Conservation (phyloP, 2,888 invertebrate species). For the Eurytoma californica region DNA sequence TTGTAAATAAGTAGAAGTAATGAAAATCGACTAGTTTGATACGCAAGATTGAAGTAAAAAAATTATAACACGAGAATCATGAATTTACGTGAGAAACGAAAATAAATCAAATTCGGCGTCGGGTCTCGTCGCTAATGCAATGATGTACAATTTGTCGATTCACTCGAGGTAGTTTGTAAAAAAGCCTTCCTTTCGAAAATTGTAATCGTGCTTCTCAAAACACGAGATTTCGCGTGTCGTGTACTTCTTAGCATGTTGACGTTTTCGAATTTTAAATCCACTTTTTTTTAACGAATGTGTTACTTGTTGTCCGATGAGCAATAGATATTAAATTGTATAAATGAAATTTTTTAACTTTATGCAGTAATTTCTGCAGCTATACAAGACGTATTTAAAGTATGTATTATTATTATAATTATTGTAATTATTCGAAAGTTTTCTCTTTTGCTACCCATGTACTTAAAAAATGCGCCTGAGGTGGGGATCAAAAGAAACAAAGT, state of each 20-base stretch:
- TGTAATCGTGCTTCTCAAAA: slow-evolving; percentile 56
- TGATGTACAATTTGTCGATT: slow-evolving; percentile 46
- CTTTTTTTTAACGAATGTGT: slow-evolving; percentile 65
- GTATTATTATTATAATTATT: slow-evolving; percentile 43
- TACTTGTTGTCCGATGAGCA: slow-evolving; percentile 68
- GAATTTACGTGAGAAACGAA: slow-evolving; percentile 38
- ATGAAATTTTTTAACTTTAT: slow-evolving; percentile 44
- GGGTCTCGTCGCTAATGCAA: slow-evolving; percentile 36
- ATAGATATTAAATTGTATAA: slow-evolving; percentile 62
- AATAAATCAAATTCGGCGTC: slow-evolving; percentile 39
- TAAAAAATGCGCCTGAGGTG: slow-evolving; percentile 24
- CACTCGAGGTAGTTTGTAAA: slow-evolving; percentile 46
- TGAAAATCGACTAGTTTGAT: slow-evolving; percentile 56
- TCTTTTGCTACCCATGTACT: slow-evolving; percentile 49
- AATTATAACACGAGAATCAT: slow-evolving; percentile 23
- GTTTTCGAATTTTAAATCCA: slow-evolving; percentile 73
- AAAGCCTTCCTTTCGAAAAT: slow-evolving; percentile 56
- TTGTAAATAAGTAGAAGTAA: slow-evolving; percentile 64
- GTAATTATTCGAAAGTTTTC: slow-evolving; percentile 29
- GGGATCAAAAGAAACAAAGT: slow-evolving; percentile 41
- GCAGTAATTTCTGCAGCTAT: slow-evolving; percentile 44
- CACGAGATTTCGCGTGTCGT: slow-evolving; percentile 62
- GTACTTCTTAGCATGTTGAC: slow-evolving; percentile 70
- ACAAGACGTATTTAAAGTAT: slow-evolving; percentile 47
- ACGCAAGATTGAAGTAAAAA: slow-evolving; percentile 25